phyloP scores from a whole-genome alignment of 2,113 vertebrate genomes.

The Suricata suricatta region DNA sequence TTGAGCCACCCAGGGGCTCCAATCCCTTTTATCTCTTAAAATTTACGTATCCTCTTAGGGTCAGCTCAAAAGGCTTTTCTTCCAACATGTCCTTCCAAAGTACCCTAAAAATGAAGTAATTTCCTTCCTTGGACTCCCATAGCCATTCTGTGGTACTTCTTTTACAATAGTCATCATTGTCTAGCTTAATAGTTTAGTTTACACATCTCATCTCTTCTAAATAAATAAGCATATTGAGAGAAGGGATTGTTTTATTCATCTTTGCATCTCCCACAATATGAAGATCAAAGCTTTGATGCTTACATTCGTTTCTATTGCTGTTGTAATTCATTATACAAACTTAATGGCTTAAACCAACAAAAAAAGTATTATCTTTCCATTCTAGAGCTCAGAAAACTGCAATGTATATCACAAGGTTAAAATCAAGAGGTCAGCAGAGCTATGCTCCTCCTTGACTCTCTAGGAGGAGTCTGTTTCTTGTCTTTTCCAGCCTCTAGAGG shows the following conservation, averaged over 20 bases:
- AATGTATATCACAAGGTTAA: background rate
- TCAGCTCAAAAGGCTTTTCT: background rate
- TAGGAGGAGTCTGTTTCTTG: background rate
- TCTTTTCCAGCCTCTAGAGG: background rate
- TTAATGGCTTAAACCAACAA: background rate
- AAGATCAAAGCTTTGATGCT: background rate
- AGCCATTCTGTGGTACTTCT: background rate
- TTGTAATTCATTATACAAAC: background rate
- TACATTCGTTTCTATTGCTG: background rate
- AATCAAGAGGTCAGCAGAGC: background rate
- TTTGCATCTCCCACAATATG: background rate
- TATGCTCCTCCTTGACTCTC: background rate
- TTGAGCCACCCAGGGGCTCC: too few species aligned
- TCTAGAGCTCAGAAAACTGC: background rate
- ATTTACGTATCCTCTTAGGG: background rate
- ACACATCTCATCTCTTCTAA: background rate
- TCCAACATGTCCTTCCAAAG: background rate
- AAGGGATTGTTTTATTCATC: background rate
- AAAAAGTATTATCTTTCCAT: background rate
- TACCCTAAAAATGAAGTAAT: background rate
- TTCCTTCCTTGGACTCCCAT: background rate
- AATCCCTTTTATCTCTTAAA: background rate
- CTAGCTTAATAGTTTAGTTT: background rate
- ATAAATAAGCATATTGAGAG: background rate
- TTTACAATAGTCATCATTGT: background rate